phyloP scores from a whole-genome alignment of 2,888 invertebrate genomes.

The Carabus problematicus region DNA sequence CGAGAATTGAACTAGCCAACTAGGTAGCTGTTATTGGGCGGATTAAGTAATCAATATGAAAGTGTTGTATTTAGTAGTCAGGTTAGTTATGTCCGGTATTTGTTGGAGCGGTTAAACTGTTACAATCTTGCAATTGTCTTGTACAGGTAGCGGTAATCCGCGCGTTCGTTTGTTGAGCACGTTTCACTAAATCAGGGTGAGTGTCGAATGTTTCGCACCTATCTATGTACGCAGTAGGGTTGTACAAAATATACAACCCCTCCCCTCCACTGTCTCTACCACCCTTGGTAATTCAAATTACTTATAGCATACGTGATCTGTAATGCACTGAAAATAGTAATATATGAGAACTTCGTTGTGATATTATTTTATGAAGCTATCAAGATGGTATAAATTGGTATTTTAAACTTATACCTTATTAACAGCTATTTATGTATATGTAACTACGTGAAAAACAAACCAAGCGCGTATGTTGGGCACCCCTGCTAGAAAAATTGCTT shows the following conservation, averaged over 20 bases:
- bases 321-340: no score
- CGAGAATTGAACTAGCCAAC: no score
- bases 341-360: no score
- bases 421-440: not conserved
- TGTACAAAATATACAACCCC: slow-evolving; percentile 6
- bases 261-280: not conserved
- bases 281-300: no score
- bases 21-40: not conserved
- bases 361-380: no score
- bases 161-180: slow-evolving; percentile 8
- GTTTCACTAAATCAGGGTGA: slow-evolving; percentile 16
- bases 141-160: slow-evolving; percentile 37
- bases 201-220: slow-evolving; percentile 25
- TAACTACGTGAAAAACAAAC: not conserved
- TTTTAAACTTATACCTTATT: not conserved
- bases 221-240: slow-evolving; percentile 8
- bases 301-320: no score
- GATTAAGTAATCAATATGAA: slow-evolving; percentile 12
- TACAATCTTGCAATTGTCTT: slow-evolving; percentile 6
- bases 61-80: not conserved
- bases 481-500: slow-evolving; percentile 18
- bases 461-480: slow-evolving; percentile 16
- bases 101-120: not conserved
- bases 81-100: slow-evolving; percentile 5
- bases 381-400: not conserved